Conservation (phyloP, 2,113 vertebrate genomes). For the Cyanoliseus patagonus region DNA sequence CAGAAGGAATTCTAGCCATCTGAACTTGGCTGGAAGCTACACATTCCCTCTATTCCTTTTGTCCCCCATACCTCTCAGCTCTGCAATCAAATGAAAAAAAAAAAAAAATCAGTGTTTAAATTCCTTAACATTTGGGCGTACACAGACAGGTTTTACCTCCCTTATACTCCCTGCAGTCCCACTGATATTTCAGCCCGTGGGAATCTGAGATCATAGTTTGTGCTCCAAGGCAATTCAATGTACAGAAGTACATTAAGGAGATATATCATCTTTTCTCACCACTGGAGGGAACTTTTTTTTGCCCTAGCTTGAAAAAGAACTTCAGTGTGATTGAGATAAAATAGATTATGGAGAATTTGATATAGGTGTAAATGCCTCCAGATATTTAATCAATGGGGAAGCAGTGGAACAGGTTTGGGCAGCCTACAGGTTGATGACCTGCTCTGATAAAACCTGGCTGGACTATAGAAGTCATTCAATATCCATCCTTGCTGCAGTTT, state of each 20-base stretch:
- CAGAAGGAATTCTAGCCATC: neutral
- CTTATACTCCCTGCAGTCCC: neutral
- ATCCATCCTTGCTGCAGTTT: conserved; percentile 4
- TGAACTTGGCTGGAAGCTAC: neutral
- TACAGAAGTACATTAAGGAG: neutral
- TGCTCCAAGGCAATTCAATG: neutral
- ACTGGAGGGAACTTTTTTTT: conserved; percentile 5
- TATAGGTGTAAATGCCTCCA: neutral
- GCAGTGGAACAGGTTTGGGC: conserved; percentile 52
- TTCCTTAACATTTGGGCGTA: neutral
- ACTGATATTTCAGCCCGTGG: neutral
- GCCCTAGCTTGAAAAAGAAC: conserved; percentile 27
- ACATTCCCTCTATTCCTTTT: neutral
- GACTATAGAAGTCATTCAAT: conserved; percentile 52
- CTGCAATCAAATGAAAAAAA: neutral
- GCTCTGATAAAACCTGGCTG: conserved; percentile 36
- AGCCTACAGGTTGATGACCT: conserved; percentile 48
- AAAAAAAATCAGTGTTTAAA: neutral
- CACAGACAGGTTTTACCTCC: neutral
- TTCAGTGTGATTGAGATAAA: conserved; percentile 50
- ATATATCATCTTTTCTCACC: neutral
- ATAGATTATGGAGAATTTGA: conserved; percentile 57
- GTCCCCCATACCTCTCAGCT: neutral
- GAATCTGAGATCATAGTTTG: neutral
- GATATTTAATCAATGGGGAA: conserved; percentile 60